These are phyloP conservation scores for Petaurus breviceps DNA, from an alignment of 2,113 vertebrate species.

Conservation along the genomic window DNA sequence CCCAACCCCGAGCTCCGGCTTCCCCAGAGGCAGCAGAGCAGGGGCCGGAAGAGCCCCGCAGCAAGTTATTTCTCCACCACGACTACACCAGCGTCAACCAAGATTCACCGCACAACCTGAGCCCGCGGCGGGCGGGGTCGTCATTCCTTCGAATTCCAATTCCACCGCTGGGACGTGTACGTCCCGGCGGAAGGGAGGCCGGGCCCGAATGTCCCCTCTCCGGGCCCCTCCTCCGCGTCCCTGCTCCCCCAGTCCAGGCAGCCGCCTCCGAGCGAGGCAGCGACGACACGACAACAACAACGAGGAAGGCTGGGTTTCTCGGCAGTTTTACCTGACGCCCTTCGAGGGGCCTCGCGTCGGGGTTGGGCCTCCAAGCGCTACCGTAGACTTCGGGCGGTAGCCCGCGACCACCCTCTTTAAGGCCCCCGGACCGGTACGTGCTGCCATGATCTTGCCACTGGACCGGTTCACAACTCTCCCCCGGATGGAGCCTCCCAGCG, in stretches of 20 bases:
- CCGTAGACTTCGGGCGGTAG: constrained; percentile 25
- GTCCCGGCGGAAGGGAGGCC: background rate
- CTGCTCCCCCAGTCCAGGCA: background rate
- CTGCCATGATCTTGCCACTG: constrained; percentile 54
- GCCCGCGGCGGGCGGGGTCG: too few species aligned
- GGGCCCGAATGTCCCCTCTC: background rate
- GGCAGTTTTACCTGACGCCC: constrained; percentile 58
- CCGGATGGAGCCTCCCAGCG: background rate
- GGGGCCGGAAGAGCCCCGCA: constrained; percentile 3
- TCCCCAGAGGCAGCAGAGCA: rapidly evolving
- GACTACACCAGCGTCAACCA: background rate
- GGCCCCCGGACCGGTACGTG: constrained; percentile 22
- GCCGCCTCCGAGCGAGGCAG: background rate
- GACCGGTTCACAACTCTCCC: constrained; percentile 37
- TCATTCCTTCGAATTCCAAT: background rate
- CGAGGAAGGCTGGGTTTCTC: background rate
- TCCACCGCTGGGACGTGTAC: rapidly evolving
- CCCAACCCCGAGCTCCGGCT: background rate
- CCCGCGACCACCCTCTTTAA: constrained; percentile 46
- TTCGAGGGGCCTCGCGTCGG: background rate
- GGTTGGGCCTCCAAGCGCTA: background rate
- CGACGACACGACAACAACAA: background rate
- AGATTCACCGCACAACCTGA: background rate
- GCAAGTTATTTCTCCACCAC: background rate
- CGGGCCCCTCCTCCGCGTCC: too few species aligned